Base-by-base conservation (phyloP, 2,113 vertebrate genomes). In the Nothobranchius kuhntae region DNA sequence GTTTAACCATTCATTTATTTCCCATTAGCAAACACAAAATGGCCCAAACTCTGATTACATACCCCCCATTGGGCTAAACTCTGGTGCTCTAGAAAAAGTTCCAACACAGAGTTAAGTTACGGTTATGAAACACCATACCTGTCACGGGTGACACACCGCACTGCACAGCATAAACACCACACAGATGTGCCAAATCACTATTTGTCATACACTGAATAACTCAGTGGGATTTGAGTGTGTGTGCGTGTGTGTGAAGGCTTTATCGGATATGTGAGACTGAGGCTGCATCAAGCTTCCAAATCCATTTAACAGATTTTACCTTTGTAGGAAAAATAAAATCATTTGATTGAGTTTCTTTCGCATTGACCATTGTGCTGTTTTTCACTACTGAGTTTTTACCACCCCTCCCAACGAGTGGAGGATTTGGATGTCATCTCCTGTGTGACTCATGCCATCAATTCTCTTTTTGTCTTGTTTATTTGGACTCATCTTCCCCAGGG, bases 401-500 rank as follows among this genome's bases (percentile, higher is more conserved):
- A 30, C 30, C 30, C 30, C 30, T 40, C 38, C 6, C 4, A 40
- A 40, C 1, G 38, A 9, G 9, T 40, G 38, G 9, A 40, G 38
- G 7, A n/a, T 45, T 54, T 44, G 62, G 13, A 5, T 6, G 0
- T 45, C 51, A 12, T 47, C 56, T 66, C 2, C 56, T 61, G 7
- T 51, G 11, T 55, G 10, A 79, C 15, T 77, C 54, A 38, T 74
- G 26, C 67, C 17, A 38, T 68, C 14, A 48, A n/a, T 4, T 44
- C 54, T 55, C 48, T 77, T 45, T 64, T 46, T 62, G 26, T 48
- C 40, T 73, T 67, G 3, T 68, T 2, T 14, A 53, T 71, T 46
- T 35, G 77, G 53, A 62, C 52, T 38, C 40, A 44, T 75, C 55
- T 17, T 78, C 60, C 12, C 13, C 79, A 99, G 98, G 98, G 96